Evolutionary conservation across 35 echinoderm and acorn worm genomes (phyloP), one percentile per base, ranked within the genome.

Genomic region (Heliocidaris erythrogramma): DNA sequence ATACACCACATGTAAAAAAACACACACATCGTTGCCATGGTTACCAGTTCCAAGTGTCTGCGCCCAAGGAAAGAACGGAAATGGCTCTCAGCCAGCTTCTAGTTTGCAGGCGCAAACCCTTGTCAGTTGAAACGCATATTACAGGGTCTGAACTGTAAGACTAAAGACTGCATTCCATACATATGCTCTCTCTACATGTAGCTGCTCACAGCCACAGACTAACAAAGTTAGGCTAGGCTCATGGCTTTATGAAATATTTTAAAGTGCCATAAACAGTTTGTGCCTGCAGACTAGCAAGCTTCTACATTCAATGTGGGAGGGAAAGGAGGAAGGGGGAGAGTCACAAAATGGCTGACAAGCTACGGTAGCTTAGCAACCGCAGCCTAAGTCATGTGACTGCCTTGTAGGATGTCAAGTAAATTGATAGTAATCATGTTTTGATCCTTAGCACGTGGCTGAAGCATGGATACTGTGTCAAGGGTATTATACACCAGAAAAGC

Each of bases 21-120:
- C 65, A 60, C 59, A 27, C 65, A 78, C 65, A 78, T n/a, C 65
- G 65, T 78, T n/a, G 65, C 65, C 65, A 78, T 78, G 65, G 65
- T 78, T 78, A 78, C 65, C 65, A 21, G 65, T 78, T 78, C 65
- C 65, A 78, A 78, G 65, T 78, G 65, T 78, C 65, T 78, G 65
- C 65, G 27, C 65, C 65, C 65, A 78, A 5, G 65, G 65, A 78
- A 78, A 78, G 65, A n/a, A 21, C 21, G 65, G 21, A 78, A 78
- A 78, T 78, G 65, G 65, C 65, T n/a, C 65, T 24, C 65, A 78
- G 65, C 65, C 65, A 78, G 65, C 18, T 21, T 4, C n/a, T 27
- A 18, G 14, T 69, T 69, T 6, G 13, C 14, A 71, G 61, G 61
- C 61, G 7, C 2, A 71, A 71, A n/a, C 65, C 21, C 65, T 78